phyloP scores from a whole-genome alignment of 2,888 invertebrate genomes.

The Cephus pulcher region DNA sequence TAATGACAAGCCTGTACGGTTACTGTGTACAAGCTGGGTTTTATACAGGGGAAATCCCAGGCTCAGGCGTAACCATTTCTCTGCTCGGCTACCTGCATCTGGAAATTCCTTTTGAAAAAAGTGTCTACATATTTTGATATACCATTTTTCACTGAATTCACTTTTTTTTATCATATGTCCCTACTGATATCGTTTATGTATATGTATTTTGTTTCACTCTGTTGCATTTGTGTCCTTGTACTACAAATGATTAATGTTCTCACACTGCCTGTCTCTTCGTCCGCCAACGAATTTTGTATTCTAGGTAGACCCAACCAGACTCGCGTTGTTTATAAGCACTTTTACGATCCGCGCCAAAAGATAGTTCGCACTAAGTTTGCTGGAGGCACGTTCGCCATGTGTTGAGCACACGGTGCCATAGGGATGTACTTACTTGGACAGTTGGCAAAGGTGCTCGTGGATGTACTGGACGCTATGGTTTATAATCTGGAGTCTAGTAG shows the following conservation, averaged over 20 bases:
- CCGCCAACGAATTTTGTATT: neutral
- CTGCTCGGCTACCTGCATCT: neutral
- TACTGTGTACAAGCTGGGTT: neutral
- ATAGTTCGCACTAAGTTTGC: conserved; percentile 36
- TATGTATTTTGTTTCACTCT: neutral
- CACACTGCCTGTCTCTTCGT: neutral
- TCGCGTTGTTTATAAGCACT: conserved; percentile 23
- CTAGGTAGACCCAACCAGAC: neutral
- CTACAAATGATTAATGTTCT: neutral
- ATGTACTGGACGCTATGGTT: neutral
- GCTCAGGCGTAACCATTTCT: neutral
- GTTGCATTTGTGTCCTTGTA: neutral
- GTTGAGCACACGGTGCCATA: conserved; percentile 44
- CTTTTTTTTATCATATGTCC: neutral
- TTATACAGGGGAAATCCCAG: conserved; percentile 1
- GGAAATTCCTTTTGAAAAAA: neutral
- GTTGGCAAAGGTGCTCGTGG: neutral
- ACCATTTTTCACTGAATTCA: neutral
- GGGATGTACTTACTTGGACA: neutral
- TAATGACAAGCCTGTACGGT: neutral
- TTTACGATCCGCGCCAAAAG: conserved; percentile 7
- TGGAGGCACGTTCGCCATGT: conserved; percentile 43
- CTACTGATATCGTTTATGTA: neutral
- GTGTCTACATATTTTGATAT: neutral
- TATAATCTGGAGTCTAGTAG: neutral